Evolutionary conservation across 2,888 invertebrate species (phyloP), one percentile per base, ranked within the genome.

Genomic region (Bombylius major): DNA sequence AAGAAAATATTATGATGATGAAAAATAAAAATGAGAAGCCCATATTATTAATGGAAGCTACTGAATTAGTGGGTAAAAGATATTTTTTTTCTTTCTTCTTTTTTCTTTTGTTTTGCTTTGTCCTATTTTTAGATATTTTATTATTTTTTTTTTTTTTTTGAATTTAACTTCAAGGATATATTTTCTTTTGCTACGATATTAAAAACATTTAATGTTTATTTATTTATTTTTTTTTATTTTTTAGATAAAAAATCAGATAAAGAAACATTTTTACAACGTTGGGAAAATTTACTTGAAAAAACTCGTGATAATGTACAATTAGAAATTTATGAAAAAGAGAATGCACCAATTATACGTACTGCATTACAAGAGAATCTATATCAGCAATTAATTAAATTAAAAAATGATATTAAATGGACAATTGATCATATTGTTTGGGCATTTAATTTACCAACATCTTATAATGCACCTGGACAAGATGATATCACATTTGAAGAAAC

Each of bases 241-340:
- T 23, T 23, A 23, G 23, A 23, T 23, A 23, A 23, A 5, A 13
- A 23, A 14, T 47, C 14, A 36, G 3, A 3, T 44, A 44, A 59
- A 72, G 75, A 70, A 68, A 78, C 12, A 78, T 82, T 71, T 79
- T 79, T 64, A 71, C 81, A 57, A 70, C 80, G 66, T 72, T 83
- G 77, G 82, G 82, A 31, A 69, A 78, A 65, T 68, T 76, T 68
- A 72, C 75, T 59, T 65, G 75, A 65, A 69, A 76, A 64, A 71
- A 79, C 69, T 69, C 78, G 65, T 73, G 77, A 54, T 70, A 78
- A 69, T 68, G 72, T 71, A 67, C 77, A 77, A 72, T 66, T 62
- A 1, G 63, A 64, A 33, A 65, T 65, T 51, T 61, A 60, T 36
- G 64, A 67, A 48, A 65, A 66, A 55, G 67, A 70, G 59, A 64